Percentiles rank a stretch among this genome's conserved stretches.
Conservation (phyloP, 64 coral and sea anemone species). For the Hydrozoanthus tunicans region DNA sequence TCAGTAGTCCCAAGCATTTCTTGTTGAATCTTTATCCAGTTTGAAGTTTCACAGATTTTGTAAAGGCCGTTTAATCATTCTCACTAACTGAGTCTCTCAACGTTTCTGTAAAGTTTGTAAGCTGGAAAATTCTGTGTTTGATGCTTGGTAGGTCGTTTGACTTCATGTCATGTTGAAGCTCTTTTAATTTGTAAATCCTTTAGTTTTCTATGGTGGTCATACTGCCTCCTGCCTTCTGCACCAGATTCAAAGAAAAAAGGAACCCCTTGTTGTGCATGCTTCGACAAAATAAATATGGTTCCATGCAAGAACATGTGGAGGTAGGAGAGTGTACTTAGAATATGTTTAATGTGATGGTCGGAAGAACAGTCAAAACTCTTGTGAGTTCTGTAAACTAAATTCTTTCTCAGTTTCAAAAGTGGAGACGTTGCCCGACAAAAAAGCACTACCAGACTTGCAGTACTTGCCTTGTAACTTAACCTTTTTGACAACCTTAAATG, state of each 20-base stretch:
- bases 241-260: constrained; percentile 58
- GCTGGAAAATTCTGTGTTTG: no score
- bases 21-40: no score
- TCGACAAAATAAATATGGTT: constrained; percentile 53
- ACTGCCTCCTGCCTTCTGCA: neutral
- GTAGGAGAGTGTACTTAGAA: constrained; percentile 63
- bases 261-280: constrained; percentile 61
- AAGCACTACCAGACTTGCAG: constrained; percentile 50
- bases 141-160: no score
- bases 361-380: constrained; percentile 34
- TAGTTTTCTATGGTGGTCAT: no score
- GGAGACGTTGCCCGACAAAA: constrained; percentile 52
- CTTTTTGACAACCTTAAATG: constrained; percentile 12
- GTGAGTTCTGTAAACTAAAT: constrained; percentile 52
- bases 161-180: no score
- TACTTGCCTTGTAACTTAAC: constrained; percentile 43
- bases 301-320: constrained; percentile 55
- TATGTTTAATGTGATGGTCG: constrained; percentile 40
- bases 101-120: no score
- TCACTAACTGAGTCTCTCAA: no score
- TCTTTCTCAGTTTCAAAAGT: constrained; percentile 47
- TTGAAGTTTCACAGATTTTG: no score
- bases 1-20: no score
- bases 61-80: no score
- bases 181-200: no score